Evolutionary conservation across 2,797 vertebrate genomes (phyloP), one percentile per base, ranked within the genome.

Genomic region (Chelidonichthys spinosus): DNA sequence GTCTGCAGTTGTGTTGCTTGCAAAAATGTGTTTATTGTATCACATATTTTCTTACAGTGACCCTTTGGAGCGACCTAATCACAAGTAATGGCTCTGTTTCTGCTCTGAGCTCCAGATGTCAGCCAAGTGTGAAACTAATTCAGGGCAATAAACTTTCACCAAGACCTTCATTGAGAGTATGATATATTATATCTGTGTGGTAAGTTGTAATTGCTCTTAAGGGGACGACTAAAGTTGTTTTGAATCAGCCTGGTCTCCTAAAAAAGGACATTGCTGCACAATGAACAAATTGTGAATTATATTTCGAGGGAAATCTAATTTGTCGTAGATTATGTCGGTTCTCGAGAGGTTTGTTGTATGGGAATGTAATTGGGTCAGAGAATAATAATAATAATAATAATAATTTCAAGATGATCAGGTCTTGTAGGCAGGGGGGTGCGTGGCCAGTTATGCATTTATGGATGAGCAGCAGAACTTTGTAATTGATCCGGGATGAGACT

Each of bases 1-100:
- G 82, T 70, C 76, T 83, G 66, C 54, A 75, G 54, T 67, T 53
- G 53, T 59, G 55, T 35, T 25, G 47, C 52, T 69, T 76, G 63
- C 74, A 25, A 65, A 79, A 83, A 78, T 70, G 44, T 83, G 62
- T 87, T 82, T 63, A 80, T 86, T 87, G 72, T 79, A 72, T 84
- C 67, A 43, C 32, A 59, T 60, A 58, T 67, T 82, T 85, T 82
- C 61, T 73, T 56, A 66, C 43, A 56, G 39, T 13, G 39, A 52
- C 52, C 49, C 74, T 66, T 17, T 50, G 64, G 67, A 67, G 62
- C 64, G 47, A 18, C 11, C 47, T 47, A 53, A 47, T 35, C 59
- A 39, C 2, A 43, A 79, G 76, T 35, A 17, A 37, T 44, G 18
- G 77, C 50, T 62, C 42, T 60, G 42, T 66, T 17, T 62, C 25